These are phyloP conservation scores for Beaufortia kweichowensis DNA, from an alignment of 2,113 vertebrate species.

Conservation along the genomic window DNA sequence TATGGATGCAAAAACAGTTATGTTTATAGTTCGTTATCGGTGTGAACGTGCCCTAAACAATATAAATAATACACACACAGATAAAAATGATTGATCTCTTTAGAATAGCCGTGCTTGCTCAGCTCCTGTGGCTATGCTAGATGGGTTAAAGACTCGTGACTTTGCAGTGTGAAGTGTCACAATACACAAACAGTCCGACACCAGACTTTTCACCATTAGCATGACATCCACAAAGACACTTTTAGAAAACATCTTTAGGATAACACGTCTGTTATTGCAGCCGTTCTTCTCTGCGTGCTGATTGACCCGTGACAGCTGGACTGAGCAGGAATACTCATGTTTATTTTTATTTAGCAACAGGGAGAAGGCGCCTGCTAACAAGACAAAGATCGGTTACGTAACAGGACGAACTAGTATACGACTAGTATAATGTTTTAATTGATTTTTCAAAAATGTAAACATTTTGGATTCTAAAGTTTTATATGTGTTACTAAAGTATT, in stretches of 20 bases:
- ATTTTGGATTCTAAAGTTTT: too few species aligned
- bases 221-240: background rate
- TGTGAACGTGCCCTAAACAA: background rate
- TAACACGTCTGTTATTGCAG: background rate
- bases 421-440: too few species aligned
- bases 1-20: too few species aligned
- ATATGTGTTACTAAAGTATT: too few species aligned
- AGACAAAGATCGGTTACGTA: background rate
- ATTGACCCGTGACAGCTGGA: background rate
- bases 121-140: background rate
- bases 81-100: background rate
- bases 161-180: constrained; percentile 23
- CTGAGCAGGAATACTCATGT: constrained; percentile 8
- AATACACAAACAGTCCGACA: background rate
- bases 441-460: too few species aligned
- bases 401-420: background rate
- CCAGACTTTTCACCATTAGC: background rate
- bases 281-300: background rate
- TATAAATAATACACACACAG: background rate
- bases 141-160: background rate
- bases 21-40: too few species aligned
- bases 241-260: constrained; percentile 22
- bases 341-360: constrained; percentile 40
- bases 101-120: background rate
- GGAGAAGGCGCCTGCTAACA: background rate